Conservation (phyloP, 2,797 vertebrate species). For the Paguma larvata region DNA sequence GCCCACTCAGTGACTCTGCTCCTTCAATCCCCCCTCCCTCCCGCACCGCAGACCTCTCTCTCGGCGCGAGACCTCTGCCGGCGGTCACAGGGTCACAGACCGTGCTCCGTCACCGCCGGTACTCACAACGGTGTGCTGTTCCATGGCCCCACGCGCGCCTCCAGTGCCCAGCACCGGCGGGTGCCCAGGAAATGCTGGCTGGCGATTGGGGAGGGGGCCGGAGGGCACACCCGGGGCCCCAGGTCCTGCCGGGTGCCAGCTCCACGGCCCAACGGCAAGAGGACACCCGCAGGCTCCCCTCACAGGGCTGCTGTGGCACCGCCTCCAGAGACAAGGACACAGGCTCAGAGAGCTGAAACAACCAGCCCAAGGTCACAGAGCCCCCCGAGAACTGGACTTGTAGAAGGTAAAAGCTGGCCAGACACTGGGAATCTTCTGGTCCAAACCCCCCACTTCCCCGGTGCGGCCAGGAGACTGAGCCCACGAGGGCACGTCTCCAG, state of each 20-base stretch:
- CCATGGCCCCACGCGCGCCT: not conserved
- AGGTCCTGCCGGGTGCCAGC: fast-evolving
- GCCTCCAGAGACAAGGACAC: not conserved
- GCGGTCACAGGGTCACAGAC: not conserved
- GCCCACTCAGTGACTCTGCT: not conserved
- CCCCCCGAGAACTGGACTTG: not conserved
- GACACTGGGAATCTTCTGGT: not conserved
- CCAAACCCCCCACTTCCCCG: not conserved
- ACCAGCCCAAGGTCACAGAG: not conserved
- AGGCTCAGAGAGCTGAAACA: not conserved
- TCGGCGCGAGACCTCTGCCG: fast-evolving
- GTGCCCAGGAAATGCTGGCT: not conserved
- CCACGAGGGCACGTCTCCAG: not conserved
- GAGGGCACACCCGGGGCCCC: not conserved
- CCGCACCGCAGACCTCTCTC: fast-evolving
- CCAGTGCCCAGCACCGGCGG: not conserved
- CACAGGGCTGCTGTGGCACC: not conserved
- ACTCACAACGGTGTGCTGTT: too few relatives aligned
- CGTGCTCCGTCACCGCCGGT: not conserved
- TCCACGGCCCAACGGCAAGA: not conserved
- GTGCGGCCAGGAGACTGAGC: not conserved
- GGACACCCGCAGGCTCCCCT: not conserved
- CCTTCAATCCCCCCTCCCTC: not conserved
- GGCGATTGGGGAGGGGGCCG: too few relatives aligned
- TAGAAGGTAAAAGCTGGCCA: not conserved